Percentiles rank a stretch among this genome's conserved stretches.
Evolutionary conservation across 2,888 invertebrate genomes (phyloP).

Genomic region (Chironomus riparius): DNA sequence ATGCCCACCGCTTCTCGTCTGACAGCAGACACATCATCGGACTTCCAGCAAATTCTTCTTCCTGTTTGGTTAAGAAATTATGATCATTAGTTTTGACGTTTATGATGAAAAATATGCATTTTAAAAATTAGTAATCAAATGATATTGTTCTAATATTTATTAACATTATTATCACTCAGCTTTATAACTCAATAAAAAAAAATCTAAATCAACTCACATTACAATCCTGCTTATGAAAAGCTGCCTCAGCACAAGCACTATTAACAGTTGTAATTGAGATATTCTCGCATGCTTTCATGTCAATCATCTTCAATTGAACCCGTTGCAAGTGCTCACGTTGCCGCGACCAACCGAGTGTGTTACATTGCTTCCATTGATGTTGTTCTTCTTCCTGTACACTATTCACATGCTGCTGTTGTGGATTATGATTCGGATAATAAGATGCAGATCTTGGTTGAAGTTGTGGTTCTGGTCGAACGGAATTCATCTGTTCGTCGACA

Average conservation of each 20-base stretch:
- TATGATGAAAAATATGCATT: too few relatives aligned
- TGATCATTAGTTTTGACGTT: too few relatives aligned
- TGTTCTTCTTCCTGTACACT: neutral
- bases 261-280: constrained; percentile 75
- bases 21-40: constrained; percentile 72
- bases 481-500: constrained; percentile 24
- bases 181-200: too few relatives aligned
- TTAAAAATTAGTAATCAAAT: too few relatives aligned
- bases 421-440: constrained; percentile 3
- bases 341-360: constrained; percentile 78
- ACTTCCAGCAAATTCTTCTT: constrained; percentile 81
- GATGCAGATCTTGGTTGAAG: neutral
- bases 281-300: constrained; percentile 77
- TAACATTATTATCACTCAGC: too few relatives aligned
- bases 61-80: constrained; percentile 44
- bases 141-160: too few relatives aligned
- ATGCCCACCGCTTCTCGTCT: constrained; percentile 63
- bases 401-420: neutral
- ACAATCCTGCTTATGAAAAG: constrained; percentile 71
- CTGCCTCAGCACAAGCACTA: constrained; percentile 72
- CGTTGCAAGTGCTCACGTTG: constrained; percentile 74
- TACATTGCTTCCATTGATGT: constrained; percentile 51
- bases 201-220: constrained; percentile 52
- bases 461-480: constrained; percentile 18
- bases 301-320: constrained; percentile 63